Conservation (phyloP, 1,140 invertebrate genomes). For the Cotesia vestalis region DNA sequence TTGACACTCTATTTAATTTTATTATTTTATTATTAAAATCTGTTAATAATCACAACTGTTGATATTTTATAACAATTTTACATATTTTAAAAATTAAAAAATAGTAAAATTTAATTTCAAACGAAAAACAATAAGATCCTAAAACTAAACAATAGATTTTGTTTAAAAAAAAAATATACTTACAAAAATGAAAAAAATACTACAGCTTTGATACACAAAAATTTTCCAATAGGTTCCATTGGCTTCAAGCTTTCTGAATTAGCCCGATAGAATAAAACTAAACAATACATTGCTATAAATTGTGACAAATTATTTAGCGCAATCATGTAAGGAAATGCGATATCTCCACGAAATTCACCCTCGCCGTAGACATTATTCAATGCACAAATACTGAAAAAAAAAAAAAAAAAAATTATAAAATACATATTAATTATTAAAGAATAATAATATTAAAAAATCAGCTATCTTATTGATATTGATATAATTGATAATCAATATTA, state of each 20-base stretch:
- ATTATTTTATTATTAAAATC: too few relatives aligned
- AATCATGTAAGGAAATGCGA: slow-evolving; percentile 90
- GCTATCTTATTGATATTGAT: too few relatives aligned
- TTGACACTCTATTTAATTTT: too few relatives aligned
- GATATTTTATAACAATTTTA: too few relatives aligned
- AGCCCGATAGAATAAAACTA: slow-evolving; percentile 93
- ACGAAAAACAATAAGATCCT: too few relatives aligned
- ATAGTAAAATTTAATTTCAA: too few relatives aligned
- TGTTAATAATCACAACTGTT: too few relatives aligned
- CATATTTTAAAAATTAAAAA: too few relatives aligned
- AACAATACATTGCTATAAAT: slow-evolving; percentile 95
- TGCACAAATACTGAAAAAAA: slow-evolving; percentile 81
- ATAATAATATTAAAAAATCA: slow-evolving; percentile 4
- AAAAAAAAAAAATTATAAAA: slow-evolving; percentile 3
- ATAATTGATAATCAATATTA: too few relatives aligned
- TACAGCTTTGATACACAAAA: slow-evolving; percentile 97
- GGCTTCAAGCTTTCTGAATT: slow-evolving; percentile 86
- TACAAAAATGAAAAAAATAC: slow-evolving; percentile 99
- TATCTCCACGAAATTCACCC: slow-evolving; percentile 84
- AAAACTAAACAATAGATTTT: neutral
- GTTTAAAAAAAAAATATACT: slow-evolving; percentile 63
- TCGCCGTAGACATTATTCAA: slow-evolving; percentile 87
- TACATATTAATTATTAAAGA: slow-evolving; percentile 5
- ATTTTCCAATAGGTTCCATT: slow-evolving; percentile 94
- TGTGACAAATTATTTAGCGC: slow-evolving; percentile 94